Evolutionary conservation across 2,888 invertebrate species (phyloP).

Genomic region (Plagiodera versicolora): DNA sequence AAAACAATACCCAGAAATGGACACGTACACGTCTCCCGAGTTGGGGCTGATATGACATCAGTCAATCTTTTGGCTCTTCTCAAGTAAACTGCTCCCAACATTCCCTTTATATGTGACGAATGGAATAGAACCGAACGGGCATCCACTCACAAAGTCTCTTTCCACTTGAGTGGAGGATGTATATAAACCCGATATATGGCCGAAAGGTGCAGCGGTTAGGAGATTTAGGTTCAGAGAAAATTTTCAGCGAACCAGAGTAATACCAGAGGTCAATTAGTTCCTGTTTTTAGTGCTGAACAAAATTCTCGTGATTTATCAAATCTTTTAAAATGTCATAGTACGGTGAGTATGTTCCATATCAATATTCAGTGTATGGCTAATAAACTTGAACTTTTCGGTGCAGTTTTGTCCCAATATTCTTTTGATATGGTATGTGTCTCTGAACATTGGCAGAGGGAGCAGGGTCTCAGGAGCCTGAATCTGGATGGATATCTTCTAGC

Average conservation of each 20-base stretch:
- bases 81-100: background rate
- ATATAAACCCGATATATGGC: background rate
- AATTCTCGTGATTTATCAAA: no score
- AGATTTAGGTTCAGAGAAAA: no score
- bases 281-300: background rate
- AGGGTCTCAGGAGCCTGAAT: conserved; percentile 1
- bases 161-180: background rate
- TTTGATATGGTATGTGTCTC: no score
- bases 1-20: background rate
- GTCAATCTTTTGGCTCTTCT: background rate
- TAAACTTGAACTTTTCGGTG: no score
- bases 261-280: no score
- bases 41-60: background rate
- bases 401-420: no score
- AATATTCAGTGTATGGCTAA: no score
- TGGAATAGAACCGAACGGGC: background rate
- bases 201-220: background rate
- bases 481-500: conserved; percentile 9
- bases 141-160: background rate
- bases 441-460: conserved; percentile 7
- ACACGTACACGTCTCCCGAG: background rate
- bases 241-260: no score
- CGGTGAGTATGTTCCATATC: no score
- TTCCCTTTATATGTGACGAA: background rate
- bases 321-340: no score